Conservation (phyloP, 2,797 vertebrate species). For the Schizopygopsis pylzovi region DNA sequence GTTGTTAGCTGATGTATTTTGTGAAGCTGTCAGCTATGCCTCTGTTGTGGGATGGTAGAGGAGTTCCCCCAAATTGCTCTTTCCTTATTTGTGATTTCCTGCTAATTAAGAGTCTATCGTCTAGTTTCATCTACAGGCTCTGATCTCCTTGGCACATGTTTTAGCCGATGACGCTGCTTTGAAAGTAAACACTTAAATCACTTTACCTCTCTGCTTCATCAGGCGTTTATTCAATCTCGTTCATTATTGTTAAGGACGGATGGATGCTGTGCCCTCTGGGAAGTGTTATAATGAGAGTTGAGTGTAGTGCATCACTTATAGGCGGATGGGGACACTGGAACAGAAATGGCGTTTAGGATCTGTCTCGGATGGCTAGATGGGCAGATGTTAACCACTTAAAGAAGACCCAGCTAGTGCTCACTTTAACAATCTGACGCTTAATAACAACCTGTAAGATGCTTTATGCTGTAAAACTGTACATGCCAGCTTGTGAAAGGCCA, state of each 20-base stretch:
- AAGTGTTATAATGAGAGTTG: constrained; percentile 55
- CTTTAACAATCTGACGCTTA: constrained; percentile 4
- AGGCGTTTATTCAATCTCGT: constrained; percentile 17
- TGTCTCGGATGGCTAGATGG: background rate
- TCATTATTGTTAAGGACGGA: constrained; percentile 60
- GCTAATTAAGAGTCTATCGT: constrained; percentile 42
- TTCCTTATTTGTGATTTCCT: constrained; percentile 61
- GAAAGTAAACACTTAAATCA: constrained; percentile 20
- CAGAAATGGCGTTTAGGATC: constrained; percentile 24
- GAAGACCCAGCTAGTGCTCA: background rate
- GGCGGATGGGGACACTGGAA: background rate
- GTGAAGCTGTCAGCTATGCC: constrained; percentile 27
- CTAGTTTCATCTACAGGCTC: constrained; percentile 39
- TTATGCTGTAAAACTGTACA: constrained; percentile 35
- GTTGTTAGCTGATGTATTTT: constrained; percentile 1
- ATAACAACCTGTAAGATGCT: constrained; percentile 1
- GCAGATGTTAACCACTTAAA: background rate
- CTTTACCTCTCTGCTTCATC: constrained; percentile 9
- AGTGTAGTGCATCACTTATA: constrained; percentile 39
- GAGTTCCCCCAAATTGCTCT: constrained; percentile 46
- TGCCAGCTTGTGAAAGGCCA: background rate
- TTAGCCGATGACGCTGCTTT: constrained; percentile 12
- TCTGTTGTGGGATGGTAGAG: constrained; percentile 44
- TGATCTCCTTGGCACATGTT: background rate
- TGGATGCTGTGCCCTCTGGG: constrained; percentile 61